phyloP scores from a whole-genome alignment of 2,797 vertebrate species.

The Tauraco hartlaubi region DNA sequence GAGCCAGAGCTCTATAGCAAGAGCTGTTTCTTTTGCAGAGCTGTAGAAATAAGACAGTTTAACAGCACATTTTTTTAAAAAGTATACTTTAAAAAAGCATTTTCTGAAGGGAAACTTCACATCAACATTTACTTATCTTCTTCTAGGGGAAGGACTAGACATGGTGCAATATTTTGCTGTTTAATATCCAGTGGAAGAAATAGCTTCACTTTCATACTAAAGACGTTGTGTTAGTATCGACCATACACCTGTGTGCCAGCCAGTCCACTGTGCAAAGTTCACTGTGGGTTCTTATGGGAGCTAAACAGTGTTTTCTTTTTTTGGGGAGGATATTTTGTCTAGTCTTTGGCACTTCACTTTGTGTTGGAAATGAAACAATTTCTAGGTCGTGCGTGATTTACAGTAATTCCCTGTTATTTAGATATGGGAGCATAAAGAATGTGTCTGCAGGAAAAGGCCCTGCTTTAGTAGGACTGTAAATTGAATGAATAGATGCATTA shows the following conservation, averaged over 20 bases:
- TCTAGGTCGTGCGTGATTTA: not conserved
- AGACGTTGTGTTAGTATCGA: not conserved
- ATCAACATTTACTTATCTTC: not conserved
- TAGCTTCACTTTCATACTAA: not conserved
- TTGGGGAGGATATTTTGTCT: not conserved
- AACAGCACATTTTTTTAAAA: not conserved
- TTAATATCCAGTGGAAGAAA: not conserved
- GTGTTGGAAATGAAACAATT: not conserved
- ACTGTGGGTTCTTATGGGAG: not conserved
- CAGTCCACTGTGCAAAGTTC: not conserved
- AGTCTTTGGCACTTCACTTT: not conserved
- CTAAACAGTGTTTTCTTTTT: not conserved
- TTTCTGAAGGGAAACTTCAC: not conserved
- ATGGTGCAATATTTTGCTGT: not conserved
- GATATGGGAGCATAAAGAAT: not conserved
- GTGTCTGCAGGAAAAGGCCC: not conserved
- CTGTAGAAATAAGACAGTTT: not conserved
- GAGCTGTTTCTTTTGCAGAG: not conserved
- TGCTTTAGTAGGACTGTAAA: slow-evolving; percentile 13
- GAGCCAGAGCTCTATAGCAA: not conserved
- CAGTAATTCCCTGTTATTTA: not conserved
- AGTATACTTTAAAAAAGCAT: not conserved
- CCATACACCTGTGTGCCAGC: not conserved
- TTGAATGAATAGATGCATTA: slow-evolving; percentile 6
- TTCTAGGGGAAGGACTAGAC: not conserved